Evolutionary conservation across 1,140 invertebrate species (phyloP).

Genomic region (Drosophila ohnishii): DNA sequence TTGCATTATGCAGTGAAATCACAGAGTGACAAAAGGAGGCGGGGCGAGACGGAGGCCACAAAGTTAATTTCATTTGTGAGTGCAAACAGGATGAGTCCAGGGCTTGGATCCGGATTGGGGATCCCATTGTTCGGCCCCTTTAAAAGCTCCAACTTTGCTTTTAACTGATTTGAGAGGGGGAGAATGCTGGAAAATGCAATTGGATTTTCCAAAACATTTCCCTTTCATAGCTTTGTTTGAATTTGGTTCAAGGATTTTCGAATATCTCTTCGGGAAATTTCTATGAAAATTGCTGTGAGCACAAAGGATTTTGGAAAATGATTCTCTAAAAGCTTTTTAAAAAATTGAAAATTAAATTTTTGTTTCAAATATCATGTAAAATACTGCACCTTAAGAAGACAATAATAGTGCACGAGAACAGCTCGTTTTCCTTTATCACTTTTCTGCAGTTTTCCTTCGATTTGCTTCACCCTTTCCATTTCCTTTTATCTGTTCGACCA

Average conservation of each 20-base stretch:
- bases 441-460: constrained; percentile 16
- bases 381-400: background rate
- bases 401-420: background rate
- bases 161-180: constrained; percentile 13
- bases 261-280: constrained; percentile 1
- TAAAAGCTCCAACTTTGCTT: constrained; percentile 41
- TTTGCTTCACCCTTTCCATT: constrained; percentile 12
- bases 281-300: background rate
- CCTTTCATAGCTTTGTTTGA: constrained; percentile 23
- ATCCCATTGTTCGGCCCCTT: constrained; percentile 33
- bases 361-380: background rate
- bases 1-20: constrained; percentile 75
- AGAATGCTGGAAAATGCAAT: constrained; percentile 7
- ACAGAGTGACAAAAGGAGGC: constrained; percentile 11
- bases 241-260: constrained; percentile 13
- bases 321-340: too few relatives aligned
- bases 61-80: constrained; percentile 67
- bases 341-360: too few relatives aligned
- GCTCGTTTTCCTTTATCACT: constrained; percentile 4
- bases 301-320: background rate
- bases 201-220: constrained; percentile 30
- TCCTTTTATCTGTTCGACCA: constrained; percentile 28
- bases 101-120: constrained; percentile 18
- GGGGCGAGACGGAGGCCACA: constrained; percentile 4
- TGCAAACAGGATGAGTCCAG: constrained; percentile 45